Evolutionary conservation across 1,140 invertebrate species (phyloP).

Genomic region (Leptestheria dahalacensis): DNA sequence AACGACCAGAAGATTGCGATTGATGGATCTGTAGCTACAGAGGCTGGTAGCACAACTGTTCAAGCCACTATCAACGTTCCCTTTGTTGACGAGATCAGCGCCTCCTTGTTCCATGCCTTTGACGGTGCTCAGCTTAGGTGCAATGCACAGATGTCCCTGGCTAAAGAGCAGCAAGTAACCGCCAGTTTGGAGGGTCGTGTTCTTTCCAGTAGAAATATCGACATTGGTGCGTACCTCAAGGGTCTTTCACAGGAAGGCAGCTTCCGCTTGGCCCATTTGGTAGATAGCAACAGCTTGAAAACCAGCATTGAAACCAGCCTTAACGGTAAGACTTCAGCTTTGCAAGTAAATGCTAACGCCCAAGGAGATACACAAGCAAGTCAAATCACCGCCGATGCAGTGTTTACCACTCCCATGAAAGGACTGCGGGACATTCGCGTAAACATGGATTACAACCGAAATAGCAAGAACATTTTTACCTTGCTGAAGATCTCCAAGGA

Average conservation of each 20-base stretch:
- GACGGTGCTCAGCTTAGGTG: constrained; percentile 2
- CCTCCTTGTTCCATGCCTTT: not conserved
- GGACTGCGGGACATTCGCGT: constrained; percentile 4
- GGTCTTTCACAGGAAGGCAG: not conserved
- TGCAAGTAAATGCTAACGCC: not conserved
- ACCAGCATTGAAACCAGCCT: not conserved
- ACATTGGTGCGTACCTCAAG: no score
- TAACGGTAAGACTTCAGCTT: not conserved
- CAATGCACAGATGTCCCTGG: constrained; percentile 2
- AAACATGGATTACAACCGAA: constrained; percentile 1
- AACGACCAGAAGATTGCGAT: constrained; percentile 11
- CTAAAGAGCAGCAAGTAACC: not conserved
- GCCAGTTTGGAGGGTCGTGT: not conserved
- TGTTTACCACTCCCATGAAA: not conserved
- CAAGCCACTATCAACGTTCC: not conserved
- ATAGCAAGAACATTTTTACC: not conserved
- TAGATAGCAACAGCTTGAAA: not conserved
- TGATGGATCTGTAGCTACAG: not conserved
- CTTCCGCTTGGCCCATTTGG: not conserved
- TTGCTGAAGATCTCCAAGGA: not conserved
- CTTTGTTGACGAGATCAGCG: constrained; percentile 7
- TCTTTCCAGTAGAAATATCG: no score
- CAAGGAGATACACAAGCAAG: not conserved
- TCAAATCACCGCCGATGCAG: not conserved
- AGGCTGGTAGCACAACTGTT: not conserved